Base-by-base conservation (phyloP, 2,888 invertebrate genomes). In the Unio delphinus region DNA sequence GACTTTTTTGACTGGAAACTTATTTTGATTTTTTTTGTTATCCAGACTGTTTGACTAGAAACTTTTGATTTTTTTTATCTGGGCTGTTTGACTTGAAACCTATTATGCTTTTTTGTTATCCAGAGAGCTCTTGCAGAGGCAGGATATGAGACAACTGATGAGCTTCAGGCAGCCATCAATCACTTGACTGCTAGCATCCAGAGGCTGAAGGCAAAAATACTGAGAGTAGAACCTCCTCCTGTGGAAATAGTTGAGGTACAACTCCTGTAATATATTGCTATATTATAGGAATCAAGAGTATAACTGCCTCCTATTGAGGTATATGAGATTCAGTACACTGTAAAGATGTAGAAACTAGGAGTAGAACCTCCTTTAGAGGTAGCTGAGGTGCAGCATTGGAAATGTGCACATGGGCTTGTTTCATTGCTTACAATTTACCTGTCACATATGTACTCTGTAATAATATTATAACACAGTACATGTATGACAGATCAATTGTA, bases 91-190 rank as follows among this genome's bases (percentile, higher is more conserved):
- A 34, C 34, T 34, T 7, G 34, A 34, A 62, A 62, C 23, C 57
- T 23, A 30, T 17, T n/a, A 8, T 65, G 18, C 20, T 59, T 26
- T 64, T 26, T 23, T 11, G 4, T 62, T 58, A 83, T 84, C 74
- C 92, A 94, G 89, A 92, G 93, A 84, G 94, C 95, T 0, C 91
- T 96, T 63, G 93, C 93, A 83, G 94, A 95, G 64, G 93, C 94
- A 80, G 95, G 95, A 61, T 93, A 95, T 67, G 93, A 94, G 70
- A 94, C 93, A 81, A 92, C 94, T 77, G 93, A 94, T 72, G 96
- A 97, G 83, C 91, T 97, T n/a, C 94, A 94, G 88, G 94, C 94
- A 90, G 92, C 91, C 89, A 94, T 96, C 79, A 91, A 92, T 72
- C 93, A 92, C 74, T 90, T 95, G 56, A 94, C 94, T 84, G 90